Evolutionary conservation across 2,113 vertebrate genomes (phyloP), one percentile per base, ranked within the genome.

Genomic region (Gavialis gangeticus): DNA sequence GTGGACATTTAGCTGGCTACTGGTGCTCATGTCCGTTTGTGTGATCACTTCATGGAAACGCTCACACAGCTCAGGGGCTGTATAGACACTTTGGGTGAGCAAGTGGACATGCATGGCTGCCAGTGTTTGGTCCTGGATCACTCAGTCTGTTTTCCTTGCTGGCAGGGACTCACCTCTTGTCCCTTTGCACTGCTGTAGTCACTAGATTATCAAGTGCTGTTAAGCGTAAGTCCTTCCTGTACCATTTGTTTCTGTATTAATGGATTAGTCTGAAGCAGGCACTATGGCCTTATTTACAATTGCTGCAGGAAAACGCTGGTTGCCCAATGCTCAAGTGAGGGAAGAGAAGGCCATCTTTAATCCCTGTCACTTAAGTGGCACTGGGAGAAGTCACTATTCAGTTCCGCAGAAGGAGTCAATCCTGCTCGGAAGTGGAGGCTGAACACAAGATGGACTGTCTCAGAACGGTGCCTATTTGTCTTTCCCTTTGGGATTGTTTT

Each of bases 191-290:
- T 59, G 82, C 73, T 58, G 67, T 85, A 87, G 25, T 63, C 25
- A 37, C 58, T 63, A 25, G 28, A 64, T 75, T 57, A 73, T 57
- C 60, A 55, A 78, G 28, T 25, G 64, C 25, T 79, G 30, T 87
- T 79, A 83, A 79, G 54, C n/a, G 24, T 56, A 56, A n/a, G 55
- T 87, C 78, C 84, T 91, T 92, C 90, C 85, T 79, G 79, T 64
- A 64, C 75, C 63, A 78, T 91, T 87, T 79, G 58, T 46, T 18
- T 87, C 57, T 78, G 85, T 92, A 83, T 79, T 55, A 78, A 16
- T 76, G 59, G 79, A 79, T 92, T 83, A 87, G 17, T 75, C 25
- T 30, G 5, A 34, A 87, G 76, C 64, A 83, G 75, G 13, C 30
- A 64, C 79, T 73, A 11, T 87, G 12, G 62, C 56, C 10, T 77